Percentiles rank a stretch among this genome's conserved stretches.
Conservation (phyloP, 2,113 vertebrate genomes). For the Muntiacus muntjak region DNA sequence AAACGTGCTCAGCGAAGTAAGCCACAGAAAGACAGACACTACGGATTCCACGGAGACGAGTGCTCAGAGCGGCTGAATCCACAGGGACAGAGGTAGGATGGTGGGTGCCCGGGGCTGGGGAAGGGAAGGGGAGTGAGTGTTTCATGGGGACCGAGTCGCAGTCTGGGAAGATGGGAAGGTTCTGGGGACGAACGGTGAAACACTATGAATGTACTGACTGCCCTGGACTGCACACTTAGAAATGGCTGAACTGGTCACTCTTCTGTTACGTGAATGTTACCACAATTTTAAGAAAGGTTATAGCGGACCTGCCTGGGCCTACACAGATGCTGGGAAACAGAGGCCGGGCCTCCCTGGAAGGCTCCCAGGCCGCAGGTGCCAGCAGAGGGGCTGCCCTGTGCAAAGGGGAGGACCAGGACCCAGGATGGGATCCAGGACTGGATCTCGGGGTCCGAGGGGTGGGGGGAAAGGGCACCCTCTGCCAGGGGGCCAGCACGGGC, state of each 20-base stretch:
- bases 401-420: neutral
- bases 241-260: too few relatives aligned
- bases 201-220: fast-evolving
- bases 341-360: neutral
- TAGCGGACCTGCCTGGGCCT: neutral
- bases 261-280: neutral
- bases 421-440: too few relatives aligned
- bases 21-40: neutral
- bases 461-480: neutral
- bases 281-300: fast-evolving
- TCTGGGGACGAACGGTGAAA: neutral
- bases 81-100: fast-evolving
- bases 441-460: neutral
- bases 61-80: neutral
- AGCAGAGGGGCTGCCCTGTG: neutral
- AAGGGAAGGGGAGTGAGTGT: too few relatives aligned
- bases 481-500: neutral
- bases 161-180: neutral
- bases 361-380: neutral
- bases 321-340: neutral
- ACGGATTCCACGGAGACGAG: fast-evolving
- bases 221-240: neutral
- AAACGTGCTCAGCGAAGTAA: neutral
- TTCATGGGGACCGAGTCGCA: neutral
- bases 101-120: fast-evolving